Percentiles rank a stretch among this genome's conserved stretches.
phyloP scores from a whole-genome alignment of 2,797 vertebrate species.

The Alcedo quadribrachys region DNA sequence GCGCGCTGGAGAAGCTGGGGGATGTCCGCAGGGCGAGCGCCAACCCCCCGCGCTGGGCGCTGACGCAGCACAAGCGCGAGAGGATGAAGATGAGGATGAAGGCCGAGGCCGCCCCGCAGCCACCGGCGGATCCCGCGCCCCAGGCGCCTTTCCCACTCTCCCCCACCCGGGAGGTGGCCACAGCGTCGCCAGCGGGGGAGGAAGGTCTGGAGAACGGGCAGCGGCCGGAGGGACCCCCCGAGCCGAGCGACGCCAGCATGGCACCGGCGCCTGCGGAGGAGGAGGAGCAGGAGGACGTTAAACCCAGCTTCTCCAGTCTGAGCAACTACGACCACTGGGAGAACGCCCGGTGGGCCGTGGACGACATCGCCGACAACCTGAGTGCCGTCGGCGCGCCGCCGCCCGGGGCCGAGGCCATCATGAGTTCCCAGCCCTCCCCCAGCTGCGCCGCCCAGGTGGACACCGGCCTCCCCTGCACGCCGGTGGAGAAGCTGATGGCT shows the following conservation, averaged over 20 bases:
- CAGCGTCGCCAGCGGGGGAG: neutral
- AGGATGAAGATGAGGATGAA: constrained; percentile 86
- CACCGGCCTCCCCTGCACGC: constrained; percentile 43
- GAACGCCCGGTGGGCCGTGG: constrained; percentile 86
- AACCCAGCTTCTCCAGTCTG: constrained; percentile 21
- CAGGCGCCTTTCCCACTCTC: neutral
- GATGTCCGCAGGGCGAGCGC: constrained; percentile 80
- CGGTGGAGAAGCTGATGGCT: constrained; percentile 85
- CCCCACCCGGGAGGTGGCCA: neutral
- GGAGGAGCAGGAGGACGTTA: neutral
- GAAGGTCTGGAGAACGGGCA: constrained; percentile 38
- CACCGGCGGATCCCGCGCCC: neutral
- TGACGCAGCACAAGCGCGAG: constrained; percentile 84
- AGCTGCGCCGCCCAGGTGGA: constrained; percentile 74
- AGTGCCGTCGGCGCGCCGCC: constrained; percentile 79
- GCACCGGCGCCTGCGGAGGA: accelerated
- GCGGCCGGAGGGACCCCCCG: neutral
- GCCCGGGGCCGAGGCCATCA: constrained; percentile 65
- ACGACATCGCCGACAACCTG: constrained; percentile 90
- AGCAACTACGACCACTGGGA: constrained; percentile 56
- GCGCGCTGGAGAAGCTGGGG: constrained; percentile 87
- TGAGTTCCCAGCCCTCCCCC: constrained; percentile 81
- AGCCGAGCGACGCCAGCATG: accelerated
- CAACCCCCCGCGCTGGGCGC: constrained; percentile 82
- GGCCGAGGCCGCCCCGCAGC: constrained; percentile 1